Percentiles rank a stretch among this genome's conserved stretches.
Evolutionary conservation across 2,113 vertebrate genomes (phyloP).

Genomic region (Galeopterus variegatus): DNA sequence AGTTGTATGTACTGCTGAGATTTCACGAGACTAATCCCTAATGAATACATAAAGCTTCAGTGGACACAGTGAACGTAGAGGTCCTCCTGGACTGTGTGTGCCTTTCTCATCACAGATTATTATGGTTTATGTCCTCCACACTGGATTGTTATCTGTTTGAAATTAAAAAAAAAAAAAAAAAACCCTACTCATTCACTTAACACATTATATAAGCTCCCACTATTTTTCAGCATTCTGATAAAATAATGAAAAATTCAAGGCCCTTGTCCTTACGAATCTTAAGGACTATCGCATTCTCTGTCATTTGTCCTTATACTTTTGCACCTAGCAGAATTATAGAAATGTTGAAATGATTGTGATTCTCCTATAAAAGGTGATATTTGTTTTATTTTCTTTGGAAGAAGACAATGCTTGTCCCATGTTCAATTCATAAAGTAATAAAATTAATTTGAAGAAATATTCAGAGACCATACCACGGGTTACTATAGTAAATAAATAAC

Average conservation of each 20-base stretch:
- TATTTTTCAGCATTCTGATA: background rate
- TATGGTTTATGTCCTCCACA: background rate
- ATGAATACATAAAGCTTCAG: background rate
- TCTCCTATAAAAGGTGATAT: background rate
- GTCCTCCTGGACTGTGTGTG: background rate
- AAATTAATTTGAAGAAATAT: slow-evolving; percentile 56
- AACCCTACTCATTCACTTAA: background rate
- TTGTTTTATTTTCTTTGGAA: background rate
- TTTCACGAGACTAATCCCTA: background rate
- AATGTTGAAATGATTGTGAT: background rate
- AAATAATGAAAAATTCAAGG: background rate
- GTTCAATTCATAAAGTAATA: background rate
- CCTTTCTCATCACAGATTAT: background rate
- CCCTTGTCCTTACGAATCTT: background rate
- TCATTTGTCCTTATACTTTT: background rate
- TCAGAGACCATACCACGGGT: background rate
- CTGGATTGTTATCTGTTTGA: background rate
- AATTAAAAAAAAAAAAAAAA: background rate
- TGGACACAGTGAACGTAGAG: background rate
- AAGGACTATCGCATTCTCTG: background rate
- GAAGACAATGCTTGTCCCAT: background rate
- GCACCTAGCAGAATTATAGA: background rate
- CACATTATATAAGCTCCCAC: background rate
- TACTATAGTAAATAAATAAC: background rate
- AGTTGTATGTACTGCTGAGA: background rate